Base-by-base conservation (phyloP, 2,888 invertebrate genomes). In the Eupithecia insigniata region DNA sequence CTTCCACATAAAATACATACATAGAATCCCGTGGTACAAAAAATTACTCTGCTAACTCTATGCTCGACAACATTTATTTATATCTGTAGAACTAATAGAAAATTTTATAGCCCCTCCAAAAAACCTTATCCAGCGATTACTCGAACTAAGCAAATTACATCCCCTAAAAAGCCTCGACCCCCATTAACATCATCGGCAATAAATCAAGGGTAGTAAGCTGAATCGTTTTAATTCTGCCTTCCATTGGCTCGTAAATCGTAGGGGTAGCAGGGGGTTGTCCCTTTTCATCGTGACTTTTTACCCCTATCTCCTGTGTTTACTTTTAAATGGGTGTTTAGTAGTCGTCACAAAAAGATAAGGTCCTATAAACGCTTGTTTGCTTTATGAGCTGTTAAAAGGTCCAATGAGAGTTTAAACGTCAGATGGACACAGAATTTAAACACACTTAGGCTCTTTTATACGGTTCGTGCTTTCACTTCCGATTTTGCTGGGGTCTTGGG, bases 241-340 rank as follows among this genome's bases (percentile, higher is more conserved):
- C 77, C 74, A 79, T 77, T 78, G 79, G 71, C 65, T 71, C 78
- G 70, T 79, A 79, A 79, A 79, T 79, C 70, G 74, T 74, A 22
- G 69, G 67, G 73, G 73, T 71, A 68, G 73, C 75, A 72, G 60
- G 32, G 65, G 67, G 62, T 64, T 66, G 58, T 58, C 69, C 69
- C 69, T 22, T 71, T 67, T 74, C 71, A 55, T 51, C 58, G 64
- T 34, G 65, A 71, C 58, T 68, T 73, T 68, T 36, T 61, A 73
- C 74, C 66, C 69, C 55, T 46, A 71, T 34, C 69, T 66, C 62
- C 55, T 39, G 70, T 73, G 69, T 74, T 74, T 74, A 67, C 66
- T 74, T 70, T 71, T 66, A 32, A 62, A 67, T 73, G 30, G 67
- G 60, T 30, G 18, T 65, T 72, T 61, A 46, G 58, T 39, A 26